These are phyloP conservation scores for Cecidostiba fungosa DNA, from an alignment of 2,888 invertebrate genomes.

Conservation along the genomic window DNA sequence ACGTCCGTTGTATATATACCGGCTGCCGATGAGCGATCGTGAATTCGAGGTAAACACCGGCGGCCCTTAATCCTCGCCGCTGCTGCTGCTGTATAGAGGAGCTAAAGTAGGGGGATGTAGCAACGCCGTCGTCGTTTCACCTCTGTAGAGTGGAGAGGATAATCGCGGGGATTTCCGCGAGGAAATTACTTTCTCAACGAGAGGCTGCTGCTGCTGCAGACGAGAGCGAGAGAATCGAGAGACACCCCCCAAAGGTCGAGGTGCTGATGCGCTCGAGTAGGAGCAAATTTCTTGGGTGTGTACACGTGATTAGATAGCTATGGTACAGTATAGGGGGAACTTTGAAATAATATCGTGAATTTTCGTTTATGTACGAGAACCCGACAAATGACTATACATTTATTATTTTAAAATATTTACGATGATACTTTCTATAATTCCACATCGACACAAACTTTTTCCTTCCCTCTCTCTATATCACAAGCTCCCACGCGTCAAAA, in stretches of 20 bases:
- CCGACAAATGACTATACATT: too few relatives aligned
- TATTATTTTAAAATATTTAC: too few relatives aligned
- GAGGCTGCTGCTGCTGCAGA: constrained; percentile 61
- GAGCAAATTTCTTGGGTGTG: background rate
- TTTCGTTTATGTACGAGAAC: too few relatives aligned
- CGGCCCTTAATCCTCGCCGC: background rate
- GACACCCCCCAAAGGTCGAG: constrained; percentile 9
- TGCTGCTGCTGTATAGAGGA: background rate
- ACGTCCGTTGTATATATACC: background rate
- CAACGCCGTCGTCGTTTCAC: constrained; percentile 20
- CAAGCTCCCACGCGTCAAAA: constrained; percentile 1
- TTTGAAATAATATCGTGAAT: too few relatives aligned
- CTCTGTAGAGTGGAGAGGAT: constrained; percentile 65
- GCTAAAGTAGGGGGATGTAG: constrained; percentile 7
- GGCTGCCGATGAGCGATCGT: constrained; percentile 43
- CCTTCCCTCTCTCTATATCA: background rate
- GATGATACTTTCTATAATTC: background rate
- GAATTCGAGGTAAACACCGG: constrained; percentile 40
- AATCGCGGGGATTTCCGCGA: constrained; percentile 76
- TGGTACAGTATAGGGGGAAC: background rate
- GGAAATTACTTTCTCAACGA: constrained; percentile 76
- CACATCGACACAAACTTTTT: background rate
- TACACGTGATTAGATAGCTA: background rate
- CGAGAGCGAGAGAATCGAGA: constrained; percentile 33
- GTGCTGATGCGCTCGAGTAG: constrained; percentile 1